phyloP scores from a whole-genome alignment of 2,113 vertebrate species.

The Pelvicachromis taeniatus region DNA sequence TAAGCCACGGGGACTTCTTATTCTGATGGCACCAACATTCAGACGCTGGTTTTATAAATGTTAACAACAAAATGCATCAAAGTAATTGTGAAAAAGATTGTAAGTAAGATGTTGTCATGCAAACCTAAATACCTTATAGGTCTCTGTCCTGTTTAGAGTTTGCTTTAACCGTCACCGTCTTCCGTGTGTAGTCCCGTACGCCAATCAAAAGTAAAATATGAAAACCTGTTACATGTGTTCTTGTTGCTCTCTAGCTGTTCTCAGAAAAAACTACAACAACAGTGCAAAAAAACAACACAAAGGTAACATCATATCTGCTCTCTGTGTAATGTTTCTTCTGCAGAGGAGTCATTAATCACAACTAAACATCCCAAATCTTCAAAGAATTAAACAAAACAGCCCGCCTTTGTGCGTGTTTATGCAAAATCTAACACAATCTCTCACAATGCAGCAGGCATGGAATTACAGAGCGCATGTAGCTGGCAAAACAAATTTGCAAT shows the following conservation, averaged over 20 bases:
- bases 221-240: slow-evolving; percentile 7
- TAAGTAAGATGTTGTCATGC: background rate
- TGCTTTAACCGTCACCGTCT: background rate
- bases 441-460: slow-evolving; percentile 37
- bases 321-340: slow-evolving; percentile 24
- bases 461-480: slow-evolving; percentile 61
- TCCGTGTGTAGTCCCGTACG: background rate
- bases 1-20: background rate
- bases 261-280: slow-evolving; percentile 20
- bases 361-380: slow-evolving; percentile 51
- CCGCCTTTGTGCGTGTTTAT: slow-evolving; percentile 50
- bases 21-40: background rate
- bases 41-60: background rate
- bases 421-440: slow-evolving; percentile 41
- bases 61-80: background rate
- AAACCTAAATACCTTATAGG: background rate
- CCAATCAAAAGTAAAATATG: background rate
- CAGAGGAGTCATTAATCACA: slow-evolving; percentile 60
- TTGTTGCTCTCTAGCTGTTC: slow-evolving; percentile 17
- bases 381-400: slow-evolving; percentile 62
- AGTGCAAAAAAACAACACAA: slow-evolving; percentile 31
- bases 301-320: slow-evolving; percentile 3
- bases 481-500: slow-evolving; percentile 73
- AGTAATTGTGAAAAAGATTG: background rate
- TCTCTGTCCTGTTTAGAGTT: background rate